phyloP scores from a whole-genome alignment of 2,113 vertebrate genomes.

The Gambusia holbrooki region DNA sequence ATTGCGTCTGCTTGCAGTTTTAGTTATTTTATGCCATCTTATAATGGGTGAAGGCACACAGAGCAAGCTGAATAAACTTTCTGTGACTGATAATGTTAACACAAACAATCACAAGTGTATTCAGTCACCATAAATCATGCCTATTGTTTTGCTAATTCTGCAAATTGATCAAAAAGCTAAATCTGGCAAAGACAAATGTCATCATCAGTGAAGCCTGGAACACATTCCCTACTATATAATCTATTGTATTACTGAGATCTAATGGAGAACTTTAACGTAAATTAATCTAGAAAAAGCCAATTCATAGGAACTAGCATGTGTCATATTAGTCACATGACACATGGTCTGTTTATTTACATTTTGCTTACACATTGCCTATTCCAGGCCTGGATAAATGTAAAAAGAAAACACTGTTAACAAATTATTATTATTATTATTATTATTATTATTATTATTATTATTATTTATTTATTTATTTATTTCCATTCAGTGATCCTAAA shows the following conservation, averaged over 20 bases:
- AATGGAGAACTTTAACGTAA: neutral
- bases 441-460: neutral
- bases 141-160: neutral
- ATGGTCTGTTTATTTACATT: no score
- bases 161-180: neutral
- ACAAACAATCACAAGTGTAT: neutral
- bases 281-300: neutral
- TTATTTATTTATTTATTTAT: neutral
- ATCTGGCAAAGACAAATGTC: neutral
- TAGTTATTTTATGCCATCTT: conserved; percentile 5
- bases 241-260: neutral
- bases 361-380: no score
- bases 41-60: conserved; percentile 2
- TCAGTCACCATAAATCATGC: neutral
- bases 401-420: no score
- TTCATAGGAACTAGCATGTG: no score
- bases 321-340: no score
- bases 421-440: neutral
- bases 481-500: neutral
- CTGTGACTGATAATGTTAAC: conserved; percentile 1
- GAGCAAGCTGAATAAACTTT: neutral
- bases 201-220: neutral
- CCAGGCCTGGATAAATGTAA: no score
- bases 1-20: conserved; percentile 6
- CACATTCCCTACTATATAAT: neutral